Evolutionary conservation across 1,140 invertebrate genomes (phyloP).

Genomic region (Drosophila truncata): DNA sequence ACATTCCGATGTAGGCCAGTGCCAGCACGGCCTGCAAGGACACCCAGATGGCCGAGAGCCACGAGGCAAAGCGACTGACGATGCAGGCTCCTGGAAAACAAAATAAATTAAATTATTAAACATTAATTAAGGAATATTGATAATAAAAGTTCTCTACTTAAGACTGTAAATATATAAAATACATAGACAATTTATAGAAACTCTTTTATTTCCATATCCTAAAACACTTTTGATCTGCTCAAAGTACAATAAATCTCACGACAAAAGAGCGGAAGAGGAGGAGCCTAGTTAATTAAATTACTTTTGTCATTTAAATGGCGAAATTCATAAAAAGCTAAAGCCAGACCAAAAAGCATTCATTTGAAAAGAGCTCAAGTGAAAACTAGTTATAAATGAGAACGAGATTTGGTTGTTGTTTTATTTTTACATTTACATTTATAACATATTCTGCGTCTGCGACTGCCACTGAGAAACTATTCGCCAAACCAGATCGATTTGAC

Average conservation of each 20-base stretch:
- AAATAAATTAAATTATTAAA: neutral
- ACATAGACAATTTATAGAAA: neutral
- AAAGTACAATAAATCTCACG: neutral
- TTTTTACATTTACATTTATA: slow-evolving; percentile 51
- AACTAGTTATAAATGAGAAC: slow-evolving; percentile 48
- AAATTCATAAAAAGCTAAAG: slow-evolving; percentile 13
- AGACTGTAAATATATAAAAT: neutral
- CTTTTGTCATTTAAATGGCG: slow-evolving; percentile 41
- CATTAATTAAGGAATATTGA: neutral
- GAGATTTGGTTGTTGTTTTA: slow-evolving; percentile 11
- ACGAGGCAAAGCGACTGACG: slow-evolving; percentile 83
- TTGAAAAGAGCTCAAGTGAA: slow-evolving; percentile 45
- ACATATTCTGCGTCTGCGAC: slow-evolving; percentile 20
- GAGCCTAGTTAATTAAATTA: slow-evolving; percentile 32
- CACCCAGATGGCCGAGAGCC: slow-evolving; percentile 82
- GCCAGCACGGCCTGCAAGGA: slow-evolving; percentile 82
- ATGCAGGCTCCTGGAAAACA: slow-evolving; percentile 73
- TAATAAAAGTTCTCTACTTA: neutral
- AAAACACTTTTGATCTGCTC: neutral
- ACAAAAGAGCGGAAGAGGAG: slow-evolving; percentile 36
- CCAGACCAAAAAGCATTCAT: slow-evolving; percentile 4
- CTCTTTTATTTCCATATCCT: neutral
- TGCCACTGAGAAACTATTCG: slow-evolving; percentile 16
- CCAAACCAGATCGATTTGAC: slow-evolving; percentile 46
- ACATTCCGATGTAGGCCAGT: slow-evolving; percentile 81